These are phyloP conservation scores for Myoxocephalus aenaeus DNA, from an alignment of 2,797 vertebrate species.

Conservation along the genomic window DNA sequence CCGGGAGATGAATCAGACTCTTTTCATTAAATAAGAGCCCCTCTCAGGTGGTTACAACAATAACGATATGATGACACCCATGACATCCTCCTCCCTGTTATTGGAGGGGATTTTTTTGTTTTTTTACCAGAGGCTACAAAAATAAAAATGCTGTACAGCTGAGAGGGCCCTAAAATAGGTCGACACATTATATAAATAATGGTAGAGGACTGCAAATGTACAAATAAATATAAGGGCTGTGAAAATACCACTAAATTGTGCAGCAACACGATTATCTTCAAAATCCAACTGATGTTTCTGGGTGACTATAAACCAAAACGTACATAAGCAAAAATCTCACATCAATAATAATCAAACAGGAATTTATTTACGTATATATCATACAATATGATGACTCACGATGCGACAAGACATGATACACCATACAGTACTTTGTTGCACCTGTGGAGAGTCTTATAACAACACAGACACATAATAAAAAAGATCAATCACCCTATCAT, in stretches of 20 bases:
- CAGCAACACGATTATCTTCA: neutral
- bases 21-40: constrained; percentile 34
- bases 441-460: neutral
- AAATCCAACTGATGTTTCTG: neutral
- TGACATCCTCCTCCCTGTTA: constrained; percentile 28
- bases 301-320: neutral
- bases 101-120: constrained; percentile 7
- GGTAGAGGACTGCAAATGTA: neutral
- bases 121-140: neutral
- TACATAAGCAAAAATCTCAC: neutral
- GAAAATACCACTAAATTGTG: neutral
- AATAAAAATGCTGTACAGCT: constrained; percentile 2
- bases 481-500: constrained; percentile 12
- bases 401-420: neutral
- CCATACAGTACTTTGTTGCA: neutral
- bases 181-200: neutral
- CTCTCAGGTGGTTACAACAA: constrained; percentile 34
- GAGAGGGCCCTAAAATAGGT: constrained; percentile 14
- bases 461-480: neutral
- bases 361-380: constrained; percentile 8
- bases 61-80: constrained; percentile 33
- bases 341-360: neutral
- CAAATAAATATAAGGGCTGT: neutral
- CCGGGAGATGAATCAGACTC: constrained; percentile 30
- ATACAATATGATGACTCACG: neutral